Evolutionary conservation across 1,140 invertebrate species (phyloP).

Genomic region (Zaprionus ghesquierei): DNA sequence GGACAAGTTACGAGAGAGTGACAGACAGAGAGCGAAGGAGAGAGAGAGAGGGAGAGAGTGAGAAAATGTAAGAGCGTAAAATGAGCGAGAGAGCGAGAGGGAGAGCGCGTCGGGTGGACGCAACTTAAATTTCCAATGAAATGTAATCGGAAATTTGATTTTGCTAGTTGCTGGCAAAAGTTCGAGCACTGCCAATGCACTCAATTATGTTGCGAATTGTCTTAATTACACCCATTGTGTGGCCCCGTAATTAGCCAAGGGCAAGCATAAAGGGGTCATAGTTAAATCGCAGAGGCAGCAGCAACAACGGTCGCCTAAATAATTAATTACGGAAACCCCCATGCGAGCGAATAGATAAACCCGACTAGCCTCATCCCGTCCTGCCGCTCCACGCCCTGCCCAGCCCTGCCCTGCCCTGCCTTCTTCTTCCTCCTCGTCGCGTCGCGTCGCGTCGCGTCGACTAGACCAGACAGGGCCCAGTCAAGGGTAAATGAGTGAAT

Average conservation of each 20-base stretch:
- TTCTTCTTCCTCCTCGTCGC: no score
- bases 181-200: background rate
- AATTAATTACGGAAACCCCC: constrained; percentile 56
- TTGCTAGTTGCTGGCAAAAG: background rate
- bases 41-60: background rate
- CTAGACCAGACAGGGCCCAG: constrained; percentile 2
- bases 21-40: background rate
- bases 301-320: constrained; percentile 57
- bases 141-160: constrained; percentile 1
- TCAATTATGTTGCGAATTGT: background rate
- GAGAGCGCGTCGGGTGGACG: constrained; percentile 3
- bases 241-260: constrained; percentile 63
- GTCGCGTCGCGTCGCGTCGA: background rate
- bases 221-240: constrained; percentile 42
- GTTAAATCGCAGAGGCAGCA: constrained; percentile 50
- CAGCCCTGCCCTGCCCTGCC: no score
- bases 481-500: constrained; percentile 19
- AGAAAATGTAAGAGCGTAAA: background rate
- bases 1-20: background rate
- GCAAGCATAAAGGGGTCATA: constrained; percentile 55
- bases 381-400: no score
- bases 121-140: background rate
- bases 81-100: background rate
- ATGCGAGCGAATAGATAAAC: constrained; percentile 22
- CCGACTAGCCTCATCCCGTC: background rate